These are phyloP conservation scores for Anagyrus pseudococci DNA, from an alignment of 2,888 invertebrate species.

Conservation along the genomic window DNA sequence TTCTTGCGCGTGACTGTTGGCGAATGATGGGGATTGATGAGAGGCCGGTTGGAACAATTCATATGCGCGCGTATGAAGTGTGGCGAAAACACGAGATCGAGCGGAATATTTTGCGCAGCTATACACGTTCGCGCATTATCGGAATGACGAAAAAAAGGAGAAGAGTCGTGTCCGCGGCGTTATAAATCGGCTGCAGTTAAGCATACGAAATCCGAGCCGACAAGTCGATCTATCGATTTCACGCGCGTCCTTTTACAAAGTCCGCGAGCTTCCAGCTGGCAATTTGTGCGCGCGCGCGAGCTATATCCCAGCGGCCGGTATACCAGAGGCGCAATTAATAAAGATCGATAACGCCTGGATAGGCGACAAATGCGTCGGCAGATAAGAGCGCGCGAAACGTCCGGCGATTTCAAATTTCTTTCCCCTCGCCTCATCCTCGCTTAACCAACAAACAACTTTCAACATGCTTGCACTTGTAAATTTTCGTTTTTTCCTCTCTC, in stretches of 20 bases:
- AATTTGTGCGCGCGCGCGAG: not conserved
- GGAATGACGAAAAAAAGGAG: not conserved
- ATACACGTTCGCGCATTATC: too few relatives aligned
- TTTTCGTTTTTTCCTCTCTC: not conserved
- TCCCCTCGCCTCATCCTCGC: too few relatives aligned
- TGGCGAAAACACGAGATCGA: too few relatives aligned
- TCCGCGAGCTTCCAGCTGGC: too few relatives aligned
- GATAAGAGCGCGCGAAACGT: not conserved
- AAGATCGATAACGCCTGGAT: constrained; percentile 20
- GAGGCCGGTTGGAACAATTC: too few relatives aligned
- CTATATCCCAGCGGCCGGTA: too few relatives aligned
- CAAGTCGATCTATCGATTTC: not conserved
- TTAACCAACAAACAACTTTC: too few relatives aligned
- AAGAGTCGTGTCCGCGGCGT: not conserved
- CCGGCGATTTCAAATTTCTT: not conserved
- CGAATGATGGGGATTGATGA: too few relatives aligned
- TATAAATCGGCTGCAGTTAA: not conserved
- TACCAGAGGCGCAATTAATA: constrained; percentile 33
- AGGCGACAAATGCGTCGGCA: constrained; percentile 1
- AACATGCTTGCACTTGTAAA: not conserved
- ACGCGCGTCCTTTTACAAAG: not conserved
- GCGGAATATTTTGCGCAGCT: too few relatives aligned
- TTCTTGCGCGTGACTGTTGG: too few relatives aligned
- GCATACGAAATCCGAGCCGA: too few relatives aligned
- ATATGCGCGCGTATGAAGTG: too few relatives aligned